Evolutionary conservation across 1,140 invertebrate species (phyloP).

Genomic region (Pachypsylla venusta): DNA sequence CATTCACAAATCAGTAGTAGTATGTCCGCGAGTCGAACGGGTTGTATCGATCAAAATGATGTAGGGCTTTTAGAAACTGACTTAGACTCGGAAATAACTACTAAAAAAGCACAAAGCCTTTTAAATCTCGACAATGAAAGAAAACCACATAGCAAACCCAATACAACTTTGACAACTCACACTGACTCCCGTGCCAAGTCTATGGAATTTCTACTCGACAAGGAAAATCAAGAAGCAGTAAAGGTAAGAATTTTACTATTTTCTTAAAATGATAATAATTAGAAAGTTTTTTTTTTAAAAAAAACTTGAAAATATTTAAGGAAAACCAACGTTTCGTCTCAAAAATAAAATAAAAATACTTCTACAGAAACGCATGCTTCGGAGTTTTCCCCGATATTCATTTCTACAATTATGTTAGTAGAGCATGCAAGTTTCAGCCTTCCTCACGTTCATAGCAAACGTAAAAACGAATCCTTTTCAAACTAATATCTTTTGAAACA

Average conservation of each 20-base stretch:
- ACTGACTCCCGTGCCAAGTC: slow-evolving; percentile 53
- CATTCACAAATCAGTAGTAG: slow-evolving; percentile 14
- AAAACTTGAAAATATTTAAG: too few relatives aligned
- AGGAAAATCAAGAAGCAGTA: slow-evolving; percentile 62
- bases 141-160: slow-evolving; percentile 21
- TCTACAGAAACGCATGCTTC: too few relatives aligned
- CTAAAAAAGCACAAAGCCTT: slow-evolving; percentile 50
- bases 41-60: slow-evolving; percentile 24
- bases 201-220: slow-evolving; percentile 86
- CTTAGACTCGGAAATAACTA: slow-evolving; percentile 51
- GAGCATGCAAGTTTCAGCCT: too few relatives aligned
- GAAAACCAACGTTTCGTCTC: too few relatives aligned
- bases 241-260: slow-evolving; percentile 39
- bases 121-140: slow-evolving; percentile 44
- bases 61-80: slow-evolving; percentile 55
- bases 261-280: too few relatives aligned
- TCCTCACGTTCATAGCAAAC: too few relatives aligned
- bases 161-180: slow-evolving; percentile 9
- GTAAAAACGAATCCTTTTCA: too few relatives aligned
- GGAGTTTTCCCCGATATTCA: too few relatives aligned
- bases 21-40: slow-evolving; percentile 20
- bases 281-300: too few relatives aligned
- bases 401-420: too few relatives aligned
- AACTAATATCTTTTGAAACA: too few relatives aligned
- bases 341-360: too few relatives aligned